Percentiles rank a stretch among this genome's conserved stretches.
phyloP scores from a whole-genome alignment of 1,140 invertebrate genomes.

The Ceratina australensis region DNA sequence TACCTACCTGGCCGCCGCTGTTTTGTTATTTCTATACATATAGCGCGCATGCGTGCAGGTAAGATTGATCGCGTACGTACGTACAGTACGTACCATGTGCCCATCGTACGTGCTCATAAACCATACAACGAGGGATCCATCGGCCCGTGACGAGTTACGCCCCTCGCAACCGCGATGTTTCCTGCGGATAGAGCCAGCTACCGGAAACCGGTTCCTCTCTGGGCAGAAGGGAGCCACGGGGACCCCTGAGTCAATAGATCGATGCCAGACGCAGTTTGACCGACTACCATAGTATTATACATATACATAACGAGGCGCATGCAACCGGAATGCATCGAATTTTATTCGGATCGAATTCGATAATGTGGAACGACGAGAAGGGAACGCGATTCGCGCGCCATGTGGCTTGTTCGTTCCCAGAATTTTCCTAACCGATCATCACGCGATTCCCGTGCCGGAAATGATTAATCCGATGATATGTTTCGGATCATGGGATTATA shows the following conservation, averaged over 20 bases:
- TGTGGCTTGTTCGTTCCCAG: background rate
- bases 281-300: constrained; percentile 21
- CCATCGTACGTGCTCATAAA: constrained; percentile 60
- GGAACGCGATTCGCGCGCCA: background rate
- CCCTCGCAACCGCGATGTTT: constrained; percentile 52
- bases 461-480: background rate
- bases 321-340: constrained; percentile 19
- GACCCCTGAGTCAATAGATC: constrained; percentile 46
- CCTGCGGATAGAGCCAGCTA: constrained; percentile 51
- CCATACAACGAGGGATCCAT: constrained; percentile 59
- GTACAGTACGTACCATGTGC: constrained; percentile 46
- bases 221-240: constrained; percentile 17
- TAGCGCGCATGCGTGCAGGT: constrained; percentile 52
- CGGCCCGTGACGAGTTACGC: constrained; percentile 58
- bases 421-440: background rate
- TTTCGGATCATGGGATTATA: background rate
- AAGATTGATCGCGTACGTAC: constrained; percentile 54
- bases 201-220: constrained; percentile 56
- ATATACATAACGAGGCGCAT: constrained; percentile 16
- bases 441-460: background rate
- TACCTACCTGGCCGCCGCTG: background rate
- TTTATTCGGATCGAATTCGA: constrained; percentile 31
- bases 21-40: constrained; percentile 28
- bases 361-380: background rate
- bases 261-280: constrained; percentile 50